Base-by-base conservation (phyloP, 2,113 vertebrate genomes). In the Cyprinus carpio region DNA sequence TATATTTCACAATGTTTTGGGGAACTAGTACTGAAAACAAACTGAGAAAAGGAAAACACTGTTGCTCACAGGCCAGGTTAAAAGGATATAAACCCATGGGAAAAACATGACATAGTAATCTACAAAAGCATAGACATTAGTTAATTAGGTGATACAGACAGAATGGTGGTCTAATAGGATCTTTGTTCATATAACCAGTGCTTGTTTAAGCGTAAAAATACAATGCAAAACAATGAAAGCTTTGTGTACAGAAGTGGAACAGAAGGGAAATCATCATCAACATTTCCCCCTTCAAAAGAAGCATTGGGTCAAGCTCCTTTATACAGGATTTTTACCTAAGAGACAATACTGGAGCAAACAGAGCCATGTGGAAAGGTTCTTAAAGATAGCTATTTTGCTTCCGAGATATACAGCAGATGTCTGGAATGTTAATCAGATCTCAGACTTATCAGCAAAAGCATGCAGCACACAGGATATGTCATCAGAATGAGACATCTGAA, bases 231-330 rank as follows among this genome's bases (percentile, higher is more conserved):
- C 91, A 93, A 75, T 88, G 90, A 83, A 62, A 71, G 87, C 90
- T 92, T 94, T 94, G 93, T 94, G 82, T 85, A 79, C 25, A 84
- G 87, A 91, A 91, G 90, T 82, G 87, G 89, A 91, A 87, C 40
- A 37, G 67, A 89, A 79, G 88, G 84, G 88, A 91, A 94, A 90
- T 89, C 90, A 91, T 91, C 90, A 91, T 87, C 80, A 88, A 34
- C 83, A 88, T 92, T 43, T 69, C 6, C 11, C 69, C n/a, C 4
- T 91, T 90, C 90, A 92, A 90, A 84, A 91, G 90, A 87, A 5
- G 4, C 77, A 91, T 0, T 43, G 40, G 40, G 8, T 43, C 2
- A 43, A 43, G 40, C 8, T 43, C 40, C 40, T 43, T 43, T 43
- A 9, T 43, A 43, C 40, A 9, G 40, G 40, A 43, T 43, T 43